Conservation (phyloP, 2,888 invertebrate species). For the Emmelina monodactyla region DNA sequence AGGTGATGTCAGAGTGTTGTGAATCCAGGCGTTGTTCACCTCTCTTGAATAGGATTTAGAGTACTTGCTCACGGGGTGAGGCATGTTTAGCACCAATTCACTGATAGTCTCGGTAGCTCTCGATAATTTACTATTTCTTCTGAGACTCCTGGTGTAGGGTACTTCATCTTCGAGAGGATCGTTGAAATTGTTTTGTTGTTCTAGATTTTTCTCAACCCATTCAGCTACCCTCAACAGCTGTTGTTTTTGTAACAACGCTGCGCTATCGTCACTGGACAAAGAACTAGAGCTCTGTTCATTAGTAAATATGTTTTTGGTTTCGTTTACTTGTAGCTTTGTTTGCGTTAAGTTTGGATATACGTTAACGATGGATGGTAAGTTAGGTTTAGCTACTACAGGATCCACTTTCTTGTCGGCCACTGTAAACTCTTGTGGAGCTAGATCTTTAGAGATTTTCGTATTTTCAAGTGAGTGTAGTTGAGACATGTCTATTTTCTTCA, state of each 20-base stretch:
- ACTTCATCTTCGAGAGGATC: slow-evolving; percentile 52
- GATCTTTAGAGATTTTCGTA: slow-evolving; percentile 55
- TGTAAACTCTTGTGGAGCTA: slow-evolving; percentile 33
- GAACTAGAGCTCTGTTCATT: slow-evolving; percentile 62
- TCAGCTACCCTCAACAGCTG: slow-evolving; percentile 77
- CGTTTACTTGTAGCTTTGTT: slow-evolving; percentile 55
- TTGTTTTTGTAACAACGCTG: slow-evolving; percentile 66
- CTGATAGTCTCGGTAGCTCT: slow-evolving; percentile 50
- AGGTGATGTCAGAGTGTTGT: slow-evolving; percentile 24
- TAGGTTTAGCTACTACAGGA: slow-evolving; percentile 28
- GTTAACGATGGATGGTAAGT: slow-evolving; percentile 46
- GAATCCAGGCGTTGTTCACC: slow-evolving; percentile 34
- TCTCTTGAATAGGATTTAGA: slow-evolving; percentile 40
- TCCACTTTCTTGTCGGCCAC: slow-evolving; percentile 31
- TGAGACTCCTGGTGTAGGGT: slow-evolving; percentile 29
- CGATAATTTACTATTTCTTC: slow-evolving; percentile 42
- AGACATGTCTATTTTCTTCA: slow-evolving; percentile 55
- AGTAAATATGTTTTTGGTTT: slow-evolving; percentile 47
- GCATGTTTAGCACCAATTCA: slow-evolving; percentile 55
- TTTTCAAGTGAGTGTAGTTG: slow-evolving; percentile 54
- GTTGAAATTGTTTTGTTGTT: slow-evolving; percentile 52
- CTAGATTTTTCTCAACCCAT: slow-evolving; percentile 76
- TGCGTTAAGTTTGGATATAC: slow-evolving; percentile 58
- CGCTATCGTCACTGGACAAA: slow-evolving; percentile 59
- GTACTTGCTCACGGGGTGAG: slow-evolving; percentile 56